These are phyloP conservation scores for Stomatorhinus ivindoensis DNA, from an alignment of 2,113 vertebrate species.

Conservation along the genomic window DNA sequence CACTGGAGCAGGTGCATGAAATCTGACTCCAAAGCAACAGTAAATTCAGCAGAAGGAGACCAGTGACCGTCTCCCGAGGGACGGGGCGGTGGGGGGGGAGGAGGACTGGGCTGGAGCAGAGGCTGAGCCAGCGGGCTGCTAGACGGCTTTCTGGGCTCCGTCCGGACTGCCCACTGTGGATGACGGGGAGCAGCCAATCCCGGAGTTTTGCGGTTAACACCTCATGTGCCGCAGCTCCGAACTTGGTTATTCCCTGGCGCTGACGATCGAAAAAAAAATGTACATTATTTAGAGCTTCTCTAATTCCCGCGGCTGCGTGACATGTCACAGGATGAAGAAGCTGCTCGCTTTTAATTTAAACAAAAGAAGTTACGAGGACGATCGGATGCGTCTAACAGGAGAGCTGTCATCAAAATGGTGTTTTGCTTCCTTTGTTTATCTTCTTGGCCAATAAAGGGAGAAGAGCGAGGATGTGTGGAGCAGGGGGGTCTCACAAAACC, in stretches of 20 bases:
- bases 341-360: background rate
- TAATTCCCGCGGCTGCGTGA: background rate
- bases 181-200: conserved; percentile 1
- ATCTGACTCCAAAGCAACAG: conserved; percentile 54
- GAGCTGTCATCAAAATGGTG: background rate
- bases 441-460: background rate
- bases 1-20: conserved; percentile 74
- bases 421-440: conserved; percentile 2
- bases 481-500: background rate
- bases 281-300: background rate
- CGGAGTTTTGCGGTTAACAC: background rate
- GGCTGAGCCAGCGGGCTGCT: conserved; percentile 7
- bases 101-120: background rate
- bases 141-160: background rate
- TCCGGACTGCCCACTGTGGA: background rate
- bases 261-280: conserved; percentile 4
- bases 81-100: background rate
- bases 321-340: background rate
- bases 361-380: background rate
- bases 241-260: background rate
- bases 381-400: background rate
- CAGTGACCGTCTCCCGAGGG: background rate
- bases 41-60: conserved; percentile 39
- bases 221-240: background rate
- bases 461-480: background rate